phyloP scores from a whole-genome alignment of 2,113 vertebrate genomes.

The Butorides virescens region DNA sequence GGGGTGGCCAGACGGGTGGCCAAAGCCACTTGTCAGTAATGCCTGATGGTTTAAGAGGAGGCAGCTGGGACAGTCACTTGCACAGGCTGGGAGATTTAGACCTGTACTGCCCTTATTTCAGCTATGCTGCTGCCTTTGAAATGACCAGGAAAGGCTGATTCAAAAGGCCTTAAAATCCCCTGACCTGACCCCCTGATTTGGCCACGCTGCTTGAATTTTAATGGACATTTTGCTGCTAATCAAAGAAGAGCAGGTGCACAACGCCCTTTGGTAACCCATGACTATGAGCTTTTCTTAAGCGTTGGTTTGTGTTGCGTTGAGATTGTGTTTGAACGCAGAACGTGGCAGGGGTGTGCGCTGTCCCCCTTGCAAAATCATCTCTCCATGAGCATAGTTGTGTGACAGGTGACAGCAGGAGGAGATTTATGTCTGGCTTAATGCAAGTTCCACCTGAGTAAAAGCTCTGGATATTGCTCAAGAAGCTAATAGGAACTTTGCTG shows the following conservation, averaged over 20 bases:
- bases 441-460: slow-evolving; percentile 8
- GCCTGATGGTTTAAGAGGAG: neutral
- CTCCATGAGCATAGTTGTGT: neutral
- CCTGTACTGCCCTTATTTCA: neutral
- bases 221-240: neutral
- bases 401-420: slow-evolving; percentile 18
- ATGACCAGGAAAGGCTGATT: neutral
- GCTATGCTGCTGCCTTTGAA: neutral
- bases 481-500: neutral
- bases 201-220: neutral
- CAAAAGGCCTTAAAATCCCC: neutral
- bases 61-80: neutral
- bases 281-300: neutral
- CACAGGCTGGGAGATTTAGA: neutral
- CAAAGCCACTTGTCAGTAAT: neutral
- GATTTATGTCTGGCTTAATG: neutral
- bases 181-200: neutral
- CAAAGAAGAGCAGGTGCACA: neutral
- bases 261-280: neutral
- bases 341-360: neutral
- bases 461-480: neutral
- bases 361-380: neutral
- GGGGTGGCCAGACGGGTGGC: neutral
- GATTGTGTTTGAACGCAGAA: neutral
- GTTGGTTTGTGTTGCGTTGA: neutral